Conservation (phyloP, 1,140 invertebrate species). For the Temnothorax curvispinosus region DNA sequence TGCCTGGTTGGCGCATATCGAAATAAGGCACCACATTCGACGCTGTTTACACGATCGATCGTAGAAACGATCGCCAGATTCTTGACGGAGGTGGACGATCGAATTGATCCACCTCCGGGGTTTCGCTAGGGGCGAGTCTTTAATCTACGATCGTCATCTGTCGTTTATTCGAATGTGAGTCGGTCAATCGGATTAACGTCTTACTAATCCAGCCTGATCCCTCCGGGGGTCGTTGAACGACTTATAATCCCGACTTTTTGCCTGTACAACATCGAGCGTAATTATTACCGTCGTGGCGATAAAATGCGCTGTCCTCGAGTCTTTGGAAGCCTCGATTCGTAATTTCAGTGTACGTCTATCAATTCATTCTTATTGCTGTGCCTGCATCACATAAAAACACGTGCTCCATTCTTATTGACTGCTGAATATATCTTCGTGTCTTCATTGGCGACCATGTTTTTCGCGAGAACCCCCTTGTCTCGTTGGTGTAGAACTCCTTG, state of each 20-base stretch:
- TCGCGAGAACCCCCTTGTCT: background rate
- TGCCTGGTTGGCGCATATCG: conserved; percentile 69
- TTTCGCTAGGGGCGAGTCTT: background rate
- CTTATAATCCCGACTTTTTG: conserved; percentile 29
- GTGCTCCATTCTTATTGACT: conserved; percentile 30
- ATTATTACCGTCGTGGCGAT: conserved; percentile 3
- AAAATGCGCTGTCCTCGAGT: background rate
- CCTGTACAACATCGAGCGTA: conserved; percentile 30
- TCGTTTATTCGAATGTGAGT: conserved; percentile 8
- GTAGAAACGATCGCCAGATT: conserved; percentile 63
- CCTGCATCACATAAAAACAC: conserved; percentile 28
- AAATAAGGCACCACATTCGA: conserved; percentile 84
- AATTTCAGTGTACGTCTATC: conserved; percentile 35
- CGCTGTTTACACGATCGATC: conserved; percentile 74
- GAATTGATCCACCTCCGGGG: conserved; percentile 37
- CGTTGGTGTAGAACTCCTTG: background rate
- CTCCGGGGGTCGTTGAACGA: conserved; percentile 1
- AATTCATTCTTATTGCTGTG: conserved; percentile 49
- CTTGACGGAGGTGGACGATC: conserved; percentile 39
- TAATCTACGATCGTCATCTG: conserved; percentile 36
- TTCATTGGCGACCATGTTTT: background rate
- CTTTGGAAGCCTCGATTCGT: conserved; percentile 28
- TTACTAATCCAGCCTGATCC: conserved; percentile 11
- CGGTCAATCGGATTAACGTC: conserved; percentile 9
- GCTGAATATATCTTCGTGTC: conserved; percentile 9